Base-by-base conservation (phyloP, 2,797 vertebrate genomes). In the Gouania willdenowi region DNA sequence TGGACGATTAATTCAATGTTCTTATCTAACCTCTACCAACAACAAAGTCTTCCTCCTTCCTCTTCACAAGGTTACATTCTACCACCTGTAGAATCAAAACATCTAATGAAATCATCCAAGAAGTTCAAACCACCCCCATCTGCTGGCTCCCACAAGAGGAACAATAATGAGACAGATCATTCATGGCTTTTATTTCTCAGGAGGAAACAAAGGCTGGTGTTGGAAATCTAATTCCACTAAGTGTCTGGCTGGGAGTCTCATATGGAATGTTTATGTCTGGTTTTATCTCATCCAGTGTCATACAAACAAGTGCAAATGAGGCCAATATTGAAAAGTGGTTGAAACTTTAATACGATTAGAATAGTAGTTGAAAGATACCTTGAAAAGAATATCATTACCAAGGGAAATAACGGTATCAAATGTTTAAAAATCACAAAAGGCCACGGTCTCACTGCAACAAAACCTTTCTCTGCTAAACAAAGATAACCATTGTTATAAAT, bases 161-260 rank as follows among this genome's bases (percentile, higher is more conserved):
- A 34, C 49, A 70, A 67, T 65, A 76, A 71, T 44, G 47, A 63
- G 55, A 55, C 42, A 16, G 48, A 74, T 80, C 52, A 77, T 41
- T 58, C 20, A 15, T 31, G 41, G 26, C 51, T 49, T 67, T 44
- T 52, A 42, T 35, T 43, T 55, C 19, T 13, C n/a, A 41, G 42
- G 32, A 60, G 51, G 79, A 71, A 71, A 63, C 68, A 70, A 74
- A 79, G 62, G 27, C 48, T 62, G 53, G 41, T 66, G 62, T 74
- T 62, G 48, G 30, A 64, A 72, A 80, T 79, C 74, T 79, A 76
- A 31, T 7, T 37, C 21, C 31, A 63, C 46, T 34, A 15, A 1
- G 52, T 41, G 40, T 26, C 41, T 26, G 38, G 14, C 41, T 30
- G 12, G 10, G 23, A 65, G 63, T 42, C 37, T 74, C 23, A 41